phyloP scores from a whole-genome alignment of 2,888 invertebrate genomes.

The Drosophila siamana region DNA sequence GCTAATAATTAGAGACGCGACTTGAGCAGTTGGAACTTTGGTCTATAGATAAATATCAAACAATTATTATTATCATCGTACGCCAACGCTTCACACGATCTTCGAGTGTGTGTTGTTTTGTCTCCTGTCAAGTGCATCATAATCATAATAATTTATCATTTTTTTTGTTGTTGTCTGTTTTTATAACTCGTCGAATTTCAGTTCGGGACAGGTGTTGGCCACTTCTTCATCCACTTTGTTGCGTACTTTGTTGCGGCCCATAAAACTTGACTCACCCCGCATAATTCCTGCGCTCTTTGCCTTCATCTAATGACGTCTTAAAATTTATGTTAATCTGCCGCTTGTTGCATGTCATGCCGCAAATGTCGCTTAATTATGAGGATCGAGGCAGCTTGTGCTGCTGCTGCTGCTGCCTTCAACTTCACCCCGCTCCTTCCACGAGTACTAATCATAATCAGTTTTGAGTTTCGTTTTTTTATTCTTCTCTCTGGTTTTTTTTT shows the following conservation, averaged over 20 bases:
- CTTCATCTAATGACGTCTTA: conserved; percentile 48
- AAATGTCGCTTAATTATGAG: conserved; percentile 81
- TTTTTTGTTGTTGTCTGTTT: conserved; percentile 28
- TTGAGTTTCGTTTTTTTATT: conserved; percentile 29
- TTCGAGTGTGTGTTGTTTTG: conserved; percentile 42
- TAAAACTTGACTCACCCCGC: conserved; percentile 48
- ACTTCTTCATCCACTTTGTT: conserved; percentile 25
- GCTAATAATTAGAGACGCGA: conserved; percentile 71
- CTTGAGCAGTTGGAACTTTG: conserved; percentile 28
- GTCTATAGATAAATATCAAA: conserved; percentile 64
- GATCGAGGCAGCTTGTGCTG: conserved; percentile 49
- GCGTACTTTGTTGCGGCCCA: conserved; percentile 54
- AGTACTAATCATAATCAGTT: conserved; percentile 62
- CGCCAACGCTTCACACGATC: conserved; percentile 65
- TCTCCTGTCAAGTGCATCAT: conserved; percentile 69
- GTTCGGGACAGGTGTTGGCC: conserved; percentile 44
- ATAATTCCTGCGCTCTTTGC: not conserved
- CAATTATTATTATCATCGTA: conserved; percentile 62
- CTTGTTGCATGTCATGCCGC: conserved; percentile 77
- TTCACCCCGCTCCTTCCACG: conserved; percentile 11
- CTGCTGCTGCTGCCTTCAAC: not conserved
- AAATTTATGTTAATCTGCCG: conserved; percentile 77
- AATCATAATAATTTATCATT: conserved; percentile 58
- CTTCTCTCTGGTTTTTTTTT: conserved; percentile 23
- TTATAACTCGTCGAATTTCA: conserved; percentile 37